Evolutionary conservation across 2,113 vertebrate genomes (phyloP).

Genomic region (Nesogale talazaci): DNA sequence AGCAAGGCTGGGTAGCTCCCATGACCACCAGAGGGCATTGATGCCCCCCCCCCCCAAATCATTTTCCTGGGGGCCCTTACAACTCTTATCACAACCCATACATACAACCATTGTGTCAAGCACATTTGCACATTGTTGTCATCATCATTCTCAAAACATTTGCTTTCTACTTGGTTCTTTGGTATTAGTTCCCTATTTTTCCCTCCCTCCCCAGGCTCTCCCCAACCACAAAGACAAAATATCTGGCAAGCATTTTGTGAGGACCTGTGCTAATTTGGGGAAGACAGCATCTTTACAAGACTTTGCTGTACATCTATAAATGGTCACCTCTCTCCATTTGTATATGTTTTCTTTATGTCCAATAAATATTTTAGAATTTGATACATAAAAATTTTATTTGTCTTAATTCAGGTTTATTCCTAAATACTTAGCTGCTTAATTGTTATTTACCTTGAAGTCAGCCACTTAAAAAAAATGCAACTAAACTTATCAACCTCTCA

Average conservation of each 20-base stretch:
- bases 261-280: neutral
- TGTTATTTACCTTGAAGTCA: neutral
- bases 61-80: no score
- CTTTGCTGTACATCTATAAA: neutral
- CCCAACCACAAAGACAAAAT: neutral
- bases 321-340: neutral
- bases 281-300: neutral
- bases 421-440: slow-evolving; percentile 13
- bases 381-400: neutral
- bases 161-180: no score
- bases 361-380: slow-evolving; percentile 19
- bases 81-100: no score
- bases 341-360: neutral
- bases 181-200: no score
- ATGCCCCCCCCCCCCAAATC: no score
- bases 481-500: neutral
- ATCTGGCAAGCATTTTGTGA: slow-evolving; percentile 3
- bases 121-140: no score
- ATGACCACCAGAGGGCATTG: no score
- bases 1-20: no score
- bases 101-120: no score
- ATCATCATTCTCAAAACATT: no score
- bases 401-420: slow-evolving; percentile 1
- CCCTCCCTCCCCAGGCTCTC: no score
- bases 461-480: neutral